phyloP scores from a whole-genome alignment of 1,140 invertebrate genomes.

The Drusus annulatus region DNA sequence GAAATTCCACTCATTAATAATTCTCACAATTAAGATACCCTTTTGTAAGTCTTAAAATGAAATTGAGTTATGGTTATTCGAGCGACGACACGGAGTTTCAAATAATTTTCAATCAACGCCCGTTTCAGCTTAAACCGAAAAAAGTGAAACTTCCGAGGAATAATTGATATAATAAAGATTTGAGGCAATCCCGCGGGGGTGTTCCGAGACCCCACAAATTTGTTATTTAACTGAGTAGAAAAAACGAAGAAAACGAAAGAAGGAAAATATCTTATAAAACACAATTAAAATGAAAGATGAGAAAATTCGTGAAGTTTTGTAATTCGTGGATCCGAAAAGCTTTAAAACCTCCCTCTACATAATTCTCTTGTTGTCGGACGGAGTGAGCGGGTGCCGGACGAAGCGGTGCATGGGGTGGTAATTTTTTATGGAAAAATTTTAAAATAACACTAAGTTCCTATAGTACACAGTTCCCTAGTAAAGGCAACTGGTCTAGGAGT shows the following conservation, averaged over 20 bases:
- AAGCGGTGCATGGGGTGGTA: constrained; percentile 21
- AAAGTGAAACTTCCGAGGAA: constrained; percentile 24
- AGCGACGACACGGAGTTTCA: constrained; percentile 30
- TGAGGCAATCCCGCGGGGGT: constrained; percentile 24
- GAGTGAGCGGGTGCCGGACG: background rate
- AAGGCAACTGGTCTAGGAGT: background rate
- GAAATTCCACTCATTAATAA: constrained; percentile 19
- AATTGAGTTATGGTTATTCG: constrained; percentile 34
- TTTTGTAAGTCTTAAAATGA: constrained; percentile 25
- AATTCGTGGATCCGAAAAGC: constrained; percentile 56
- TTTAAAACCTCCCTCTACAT: constrained; percentile 52
- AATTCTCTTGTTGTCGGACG: constrained; percentile 45
- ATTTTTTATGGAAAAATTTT: constrained; percentile 54
- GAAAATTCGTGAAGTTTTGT: constrained; percentile 59
- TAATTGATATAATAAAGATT: constrained; percentile 35
- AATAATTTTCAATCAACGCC: constrained; percentile 30
- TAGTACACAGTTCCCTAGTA: constrained; percentile 6
- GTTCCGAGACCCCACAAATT: constrained; percentile 36
- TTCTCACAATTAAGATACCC: constrained; percentile 27
- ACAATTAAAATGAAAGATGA: constrained; percentile 60
- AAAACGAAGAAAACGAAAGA: constrained; percentile 41
- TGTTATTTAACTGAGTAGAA: constrained; percentile 40
- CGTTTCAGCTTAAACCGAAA: constrained; percentile 23
- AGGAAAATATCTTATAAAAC: constrained; percentile 56
- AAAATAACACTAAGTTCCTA: constrained; percentile 39